phyloP scores from a whole-genome alignment of 2,797 vertebrate species.

The Acestrorhynchus altus region DNA sequence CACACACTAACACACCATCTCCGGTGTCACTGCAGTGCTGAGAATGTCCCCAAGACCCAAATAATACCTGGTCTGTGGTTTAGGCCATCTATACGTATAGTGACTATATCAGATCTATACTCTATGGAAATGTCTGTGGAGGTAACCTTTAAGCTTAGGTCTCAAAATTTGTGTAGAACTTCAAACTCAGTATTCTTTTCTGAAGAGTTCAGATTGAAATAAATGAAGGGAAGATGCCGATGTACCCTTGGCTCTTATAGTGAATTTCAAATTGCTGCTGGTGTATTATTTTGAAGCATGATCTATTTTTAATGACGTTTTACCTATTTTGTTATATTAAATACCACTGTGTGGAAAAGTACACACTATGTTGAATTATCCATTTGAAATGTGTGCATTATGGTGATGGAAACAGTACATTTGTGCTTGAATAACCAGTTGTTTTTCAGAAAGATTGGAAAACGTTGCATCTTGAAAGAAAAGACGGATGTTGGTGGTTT shows the following conservation, averaged over 20 bases:
- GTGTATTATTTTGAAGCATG: not conserved
- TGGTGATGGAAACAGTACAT: too few relatives aligned
- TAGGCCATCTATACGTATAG: too few relatives aligned
- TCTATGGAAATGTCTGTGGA: not conserved
- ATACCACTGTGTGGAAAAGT: not conserved
- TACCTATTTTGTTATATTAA: too few relatives aligned
- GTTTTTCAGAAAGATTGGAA: not conserved
- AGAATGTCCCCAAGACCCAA: too few relatives aligned
- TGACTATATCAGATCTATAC: not conserved
- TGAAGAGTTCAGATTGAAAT: not conserved
- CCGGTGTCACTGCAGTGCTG: too few relatives aligned
- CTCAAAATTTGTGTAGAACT: not conserved
- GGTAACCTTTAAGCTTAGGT: not conserved
- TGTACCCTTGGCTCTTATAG: not conserved
- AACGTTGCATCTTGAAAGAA: not conserved
- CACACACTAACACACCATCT: too few relatives aligned
- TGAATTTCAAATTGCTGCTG: not conserved
- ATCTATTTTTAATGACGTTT: too few relatives aligned
- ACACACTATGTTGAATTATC: too few relatives aligned
- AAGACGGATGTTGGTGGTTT: slow-evolving; percentile 1
- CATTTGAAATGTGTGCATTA: too few relatives aligned
- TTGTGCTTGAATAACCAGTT: too few relatives aligned
- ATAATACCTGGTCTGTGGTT: too few relatives aligned
- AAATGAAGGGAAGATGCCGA: not conserved
- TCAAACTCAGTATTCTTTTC: not conserved